These are phyloP conservation scores for Dolichoris vasculosae DNA, from an alignment of 1,140 invertebrate species.

Conservation along the genomic window DNA sequence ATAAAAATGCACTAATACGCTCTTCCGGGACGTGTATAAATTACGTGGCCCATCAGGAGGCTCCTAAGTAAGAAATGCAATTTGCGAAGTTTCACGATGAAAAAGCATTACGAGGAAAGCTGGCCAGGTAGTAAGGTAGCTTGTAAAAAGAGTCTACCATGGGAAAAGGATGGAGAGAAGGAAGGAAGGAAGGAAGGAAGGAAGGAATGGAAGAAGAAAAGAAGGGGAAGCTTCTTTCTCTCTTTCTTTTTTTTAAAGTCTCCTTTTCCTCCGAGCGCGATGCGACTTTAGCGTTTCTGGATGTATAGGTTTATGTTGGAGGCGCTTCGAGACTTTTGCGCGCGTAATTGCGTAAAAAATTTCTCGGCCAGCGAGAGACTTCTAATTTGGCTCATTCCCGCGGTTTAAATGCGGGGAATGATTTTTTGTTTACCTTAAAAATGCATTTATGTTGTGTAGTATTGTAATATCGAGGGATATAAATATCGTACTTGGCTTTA, in stretches of 20 bases:
- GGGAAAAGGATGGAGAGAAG: no score
- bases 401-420: no score
- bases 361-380: neutral
- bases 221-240: neutral
- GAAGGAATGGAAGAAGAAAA: conserved; percentile 15
- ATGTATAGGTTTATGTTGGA: neutral
- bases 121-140: conserved; percentile 17
- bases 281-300: neutral
- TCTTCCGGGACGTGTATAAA: conserved; percentile 43
- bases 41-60: conserved; percentile 34
- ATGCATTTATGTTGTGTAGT: no score
- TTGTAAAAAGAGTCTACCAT: conserved; percentile 42
- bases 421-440: no score
- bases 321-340: neutral
- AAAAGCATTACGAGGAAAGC: conserved; percentile 47
- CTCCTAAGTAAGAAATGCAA: conserved; percentile 51
- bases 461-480: no score
- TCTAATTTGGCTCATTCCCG: no score
- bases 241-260: conserved; percentile 22
- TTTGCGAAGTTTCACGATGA: conserved; percentile 48
- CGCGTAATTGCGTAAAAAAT: conserved; percentile 36
- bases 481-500: no score
- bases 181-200: neutral
- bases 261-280: neutral
- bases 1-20: conserved; percentile 37